A percentile compares a stretch with the other conserved stretches of the same genome.
Conservation (phyloP, 2,797 vertebrate species). For the Cirrhinus mrigala region DNA sequence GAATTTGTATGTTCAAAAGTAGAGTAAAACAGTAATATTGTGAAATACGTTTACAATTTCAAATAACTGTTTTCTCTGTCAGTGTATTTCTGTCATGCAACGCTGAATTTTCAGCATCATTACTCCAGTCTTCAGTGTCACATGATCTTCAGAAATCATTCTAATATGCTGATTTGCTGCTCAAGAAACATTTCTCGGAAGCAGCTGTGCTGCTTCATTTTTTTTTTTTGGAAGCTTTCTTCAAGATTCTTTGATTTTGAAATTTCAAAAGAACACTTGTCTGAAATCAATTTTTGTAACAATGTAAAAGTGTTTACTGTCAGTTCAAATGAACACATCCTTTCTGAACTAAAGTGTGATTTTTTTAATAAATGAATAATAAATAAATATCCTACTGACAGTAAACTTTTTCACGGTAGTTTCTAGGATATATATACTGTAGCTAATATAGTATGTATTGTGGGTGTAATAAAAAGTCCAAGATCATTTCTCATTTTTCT, state of each 20-base stretch:
- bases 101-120: neutral
- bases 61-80: neutral
- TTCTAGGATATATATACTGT: neutral
- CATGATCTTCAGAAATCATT: neutral
- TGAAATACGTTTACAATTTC: neutral
- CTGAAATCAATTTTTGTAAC: neutral
- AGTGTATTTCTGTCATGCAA: neutral
- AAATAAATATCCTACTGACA: neutral
- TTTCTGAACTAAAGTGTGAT: neutral
- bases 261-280: neutral
- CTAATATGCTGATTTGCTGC: neutral
- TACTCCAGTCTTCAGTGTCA: neutral
- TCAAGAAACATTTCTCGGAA: neutral
- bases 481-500: neutral
- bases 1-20: neutral
- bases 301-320: neutral
- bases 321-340: neutral
- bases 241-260: neutral
- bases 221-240: neutral
- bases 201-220: neutral
- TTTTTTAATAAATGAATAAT: neutral
- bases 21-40: neutral
- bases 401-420: neutral
- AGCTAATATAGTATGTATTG: neutral
- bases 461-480: neutral